These are phyloP conservation scores for Panzeria rudis DNA, from an alignment of 2,888 invertebrate species.

Conservation along the genomic window DNA sequence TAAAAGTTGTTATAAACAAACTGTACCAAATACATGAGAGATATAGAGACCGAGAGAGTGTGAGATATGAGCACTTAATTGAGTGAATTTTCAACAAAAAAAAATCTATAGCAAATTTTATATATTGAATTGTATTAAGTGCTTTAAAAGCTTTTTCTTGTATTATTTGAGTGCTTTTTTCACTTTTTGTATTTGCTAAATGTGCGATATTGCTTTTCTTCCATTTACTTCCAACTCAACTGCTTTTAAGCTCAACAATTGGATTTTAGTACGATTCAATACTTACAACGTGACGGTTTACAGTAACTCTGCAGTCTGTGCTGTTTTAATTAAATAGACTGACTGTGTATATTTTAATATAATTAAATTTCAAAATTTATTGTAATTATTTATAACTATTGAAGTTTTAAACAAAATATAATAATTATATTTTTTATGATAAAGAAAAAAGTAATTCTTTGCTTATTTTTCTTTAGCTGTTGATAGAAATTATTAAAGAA, in stretches of 20 bases:
- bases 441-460: neutral
- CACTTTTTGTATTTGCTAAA: slow-evolving; percentile 16
- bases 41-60: neutral
- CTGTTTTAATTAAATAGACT: slow-evolving; percentile 53
- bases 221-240: slow-evolving; percentile 59
- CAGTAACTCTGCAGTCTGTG: slow-evolving; percentile 44
- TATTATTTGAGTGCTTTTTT: slow-evolving; percentile 31
- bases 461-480: slow-evolving; percentile 15
- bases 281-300: slow-evolving; percentile 72
- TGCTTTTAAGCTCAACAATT: slow-evolving; percentile 70
- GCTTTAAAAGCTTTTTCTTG: slow-evolving; percentile 44
- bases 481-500: slow-evolving; percentile 5
- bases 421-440: neutral
- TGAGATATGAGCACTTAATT: slow-evolving; percentile 1
- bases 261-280: slow-evolving; percentile 72
- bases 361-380: slow-evolving; percentile 32
- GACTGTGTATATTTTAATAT: slow-evolving; percentile 30
- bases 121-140: neutral
- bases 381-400: slow-evolving; percentile 30
- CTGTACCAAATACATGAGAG: slow-evolving; percentile 21
- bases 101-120: neutral
- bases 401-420: slow-evolving; percentile 38
- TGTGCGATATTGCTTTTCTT: slow-evolving; percentile 32
- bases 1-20: slow-evolving; percentile 63
- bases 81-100: slow-evolving; percentile 26